Conservation (phyloP, 2,797 vertebrate species). For the Notoglanidium macrostoma region DNA sequence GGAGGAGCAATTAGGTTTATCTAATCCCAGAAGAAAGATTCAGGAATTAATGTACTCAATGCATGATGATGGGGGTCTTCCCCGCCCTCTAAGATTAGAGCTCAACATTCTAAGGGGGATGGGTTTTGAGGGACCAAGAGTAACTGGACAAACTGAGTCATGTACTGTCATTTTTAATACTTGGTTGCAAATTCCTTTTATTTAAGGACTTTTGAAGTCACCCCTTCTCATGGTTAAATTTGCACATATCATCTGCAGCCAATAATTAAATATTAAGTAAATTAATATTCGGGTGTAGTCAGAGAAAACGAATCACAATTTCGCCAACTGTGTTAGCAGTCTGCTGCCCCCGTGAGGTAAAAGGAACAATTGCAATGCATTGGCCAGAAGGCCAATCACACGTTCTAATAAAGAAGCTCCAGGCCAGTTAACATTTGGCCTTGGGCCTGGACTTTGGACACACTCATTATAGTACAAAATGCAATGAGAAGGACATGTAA, state of each 20-base stretch:
- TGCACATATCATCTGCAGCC: neutral
- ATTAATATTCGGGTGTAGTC: neutral
- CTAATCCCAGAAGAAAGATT: slow-evolving; percentile 64
- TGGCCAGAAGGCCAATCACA: neutral
- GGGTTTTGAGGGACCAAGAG: too few relatives aligned
- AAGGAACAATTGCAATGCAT: neutral
- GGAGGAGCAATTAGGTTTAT: slow-evolving; percentile 98
- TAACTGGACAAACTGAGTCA: too few relatives aligned
- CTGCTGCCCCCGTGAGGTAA: neutral
- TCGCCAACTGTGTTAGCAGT: neutral
- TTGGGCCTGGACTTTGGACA: neutral
- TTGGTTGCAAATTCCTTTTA: too few relatives aligned
- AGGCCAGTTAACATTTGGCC: neutral
- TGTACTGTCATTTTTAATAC: too few relatives aligned
- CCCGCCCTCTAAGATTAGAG: too few relatives aligned
- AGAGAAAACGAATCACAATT: neutral
- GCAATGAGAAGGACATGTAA: neutral
- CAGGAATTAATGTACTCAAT: neutral
- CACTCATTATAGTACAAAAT: neutral
- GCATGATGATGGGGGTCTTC: neutral
- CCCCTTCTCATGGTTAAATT: neutral
- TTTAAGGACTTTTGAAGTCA: neutral
- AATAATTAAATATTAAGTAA: neutral
- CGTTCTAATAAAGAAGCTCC: neutral
- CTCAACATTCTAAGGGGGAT: neutral